Evolutionary conservation across 2,113 vertebrate species (phyloP).

Genomic region (Chrysemys picta): DNA sequence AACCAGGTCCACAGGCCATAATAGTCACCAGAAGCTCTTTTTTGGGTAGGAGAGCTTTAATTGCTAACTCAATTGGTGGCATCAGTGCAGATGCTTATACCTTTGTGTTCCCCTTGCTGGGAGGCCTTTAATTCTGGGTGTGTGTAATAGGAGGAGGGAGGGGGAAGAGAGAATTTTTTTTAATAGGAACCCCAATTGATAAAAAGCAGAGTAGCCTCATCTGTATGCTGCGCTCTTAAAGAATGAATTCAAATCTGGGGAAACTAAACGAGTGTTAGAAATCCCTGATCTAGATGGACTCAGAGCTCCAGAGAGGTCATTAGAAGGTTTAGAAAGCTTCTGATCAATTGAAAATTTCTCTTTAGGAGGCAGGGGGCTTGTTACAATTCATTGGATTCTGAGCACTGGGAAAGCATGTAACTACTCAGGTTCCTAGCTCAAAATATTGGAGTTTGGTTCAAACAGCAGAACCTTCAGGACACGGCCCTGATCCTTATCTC

Average conservation of each 20-base stretch:
- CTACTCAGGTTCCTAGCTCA: fast-evolving
- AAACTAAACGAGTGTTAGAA: neutral
- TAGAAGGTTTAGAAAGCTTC: neutral
- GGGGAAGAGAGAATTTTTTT: neutral
- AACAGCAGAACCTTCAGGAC: neutral
- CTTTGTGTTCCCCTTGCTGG: constrained; percentile 8
- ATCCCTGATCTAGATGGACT: neutral
- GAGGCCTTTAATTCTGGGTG: neutral
- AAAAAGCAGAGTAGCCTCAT: neutral
- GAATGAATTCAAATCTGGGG: neutral
- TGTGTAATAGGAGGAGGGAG: neutral
- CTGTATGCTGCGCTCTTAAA: fast-evolving
- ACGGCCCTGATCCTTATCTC: neutral
- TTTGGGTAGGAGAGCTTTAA: neutral
- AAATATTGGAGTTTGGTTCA: neutral
- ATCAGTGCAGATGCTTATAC: neutral
- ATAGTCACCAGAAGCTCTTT: neutral
- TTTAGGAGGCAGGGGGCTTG: neutral
- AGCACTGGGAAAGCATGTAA: neutral
- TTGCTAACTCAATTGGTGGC: neutral
- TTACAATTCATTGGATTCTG: neutral
- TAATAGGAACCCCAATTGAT: neutral
- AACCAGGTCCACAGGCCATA: neutral
- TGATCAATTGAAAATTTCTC: neutral
- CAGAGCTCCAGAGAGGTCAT: neutral